These are phyloP conservation scores for Phengaris arion DNA, from an alignment of 2,888 invertebrate species.

Conservation along the genomic window DNA sequence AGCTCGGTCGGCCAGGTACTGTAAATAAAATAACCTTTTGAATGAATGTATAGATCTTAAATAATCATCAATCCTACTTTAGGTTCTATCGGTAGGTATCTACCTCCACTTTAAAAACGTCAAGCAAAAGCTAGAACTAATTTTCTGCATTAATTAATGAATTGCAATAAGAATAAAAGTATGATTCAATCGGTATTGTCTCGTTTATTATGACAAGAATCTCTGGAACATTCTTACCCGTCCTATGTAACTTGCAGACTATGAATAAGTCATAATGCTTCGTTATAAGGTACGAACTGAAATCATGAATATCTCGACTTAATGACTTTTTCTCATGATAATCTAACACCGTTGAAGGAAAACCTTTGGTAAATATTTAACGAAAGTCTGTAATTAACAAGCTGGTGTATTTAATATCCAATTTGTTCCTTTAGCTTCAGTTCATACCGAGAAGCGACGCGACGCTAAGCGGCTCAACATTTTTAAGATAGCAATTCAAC, in stretches of 20 bases:
- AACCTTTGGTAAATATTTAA: slow-evolving; percentile 24
- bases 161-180: neutral
- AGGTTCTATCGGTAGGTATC: too few relatives aligned
- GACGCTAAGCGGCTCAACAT: too few relatives aligned
- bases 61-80: too few relatives aligned
- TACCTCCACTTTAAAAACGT: neutral
- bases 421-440: neutral
- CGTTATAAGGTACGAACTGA: slow-evolving; percentile 71
- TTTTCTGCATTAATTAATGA: neutral
- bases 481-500: too few relatives aligned
- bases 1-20: too few relatives aligned
- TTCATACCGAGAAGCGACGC: too few relatives aligned
- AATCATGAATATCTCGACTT: slow-evolving; percentile 50
- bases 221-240: slow-evolving; percentile 53
- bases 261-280: slow-evolving; percentile 75
- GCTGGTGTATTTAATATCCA: neutral
- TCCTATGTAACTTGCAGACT: slow-evolving; percentile 63
- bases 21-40: too few relatives aligned
- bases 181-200: slow-evolving; percentile 56
- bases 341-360: slow-evolving; percentile 27
- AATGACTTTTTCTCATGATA: slow-evolving; percentile 30
- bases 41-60: too few relatives aligned
- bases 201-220: slow-evolving; percentile 64
- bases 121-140: neutral
- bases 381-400: neutral